Percentiles rank a stretch among this genome's conserved stretches.
phyloP scores from a whole-genome alignment of 2,113 vertebrate species.

The Eira barbara region DNA sequence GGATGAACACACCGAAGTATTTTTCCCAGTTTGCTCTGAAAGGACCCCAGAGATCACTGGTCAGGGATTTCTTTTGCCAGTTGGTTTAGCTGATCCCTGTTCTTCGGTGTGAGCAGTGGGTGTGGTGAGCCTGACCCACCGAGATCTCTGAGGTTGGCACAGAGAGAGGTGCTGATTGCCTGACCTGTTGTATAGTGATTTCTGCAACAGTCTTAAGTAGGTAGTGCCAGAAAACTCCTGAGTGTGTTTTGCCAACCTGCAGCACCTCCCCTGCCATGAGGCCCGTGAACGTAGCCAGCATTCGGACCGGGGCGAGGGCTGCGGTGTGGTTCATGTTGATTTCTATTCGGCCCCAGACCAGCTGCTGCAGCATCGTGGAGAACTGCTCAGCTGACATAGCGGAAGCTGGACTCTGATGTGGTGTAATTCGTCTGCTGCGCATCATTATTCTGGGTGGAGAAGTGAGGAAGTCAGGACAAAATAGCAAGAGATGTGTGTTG shows the following conservation, averaged over 20 bases:
- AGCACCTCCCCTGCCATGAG: background rate
- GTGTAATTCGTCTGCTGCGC: background rate
- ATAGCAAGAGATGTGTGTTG: background rate
- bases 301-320: background rate
- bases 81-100: accelerated
- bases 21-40: background rate
- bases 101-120: accelerated
- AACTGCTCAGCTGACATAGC: background rate
- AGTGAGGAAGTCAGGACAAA: background rate
- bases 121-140: accelerated
- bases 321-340: accelerated
- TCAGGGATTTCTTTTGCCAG: background rate
- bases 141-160: background rate
- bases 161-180: background rate
- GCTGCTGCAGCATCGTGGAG: background rate
- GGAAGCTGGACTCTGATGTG: background rate
- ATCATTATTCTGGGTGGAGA: background rate
- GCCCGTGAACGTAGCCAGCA: background rate
- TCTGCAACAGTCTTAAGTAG: background rate
- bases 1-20: background rate
- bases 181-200: background rate
- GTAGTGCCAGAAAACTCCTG: background rate
- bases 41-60: background rate
- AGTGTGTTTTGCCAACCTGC: background rate
- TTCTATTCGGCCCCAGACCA: background rate